Base-by-base conservation (phyloP, 2,888 invertebrate genomes). In the Mythimna impura region DNA sequence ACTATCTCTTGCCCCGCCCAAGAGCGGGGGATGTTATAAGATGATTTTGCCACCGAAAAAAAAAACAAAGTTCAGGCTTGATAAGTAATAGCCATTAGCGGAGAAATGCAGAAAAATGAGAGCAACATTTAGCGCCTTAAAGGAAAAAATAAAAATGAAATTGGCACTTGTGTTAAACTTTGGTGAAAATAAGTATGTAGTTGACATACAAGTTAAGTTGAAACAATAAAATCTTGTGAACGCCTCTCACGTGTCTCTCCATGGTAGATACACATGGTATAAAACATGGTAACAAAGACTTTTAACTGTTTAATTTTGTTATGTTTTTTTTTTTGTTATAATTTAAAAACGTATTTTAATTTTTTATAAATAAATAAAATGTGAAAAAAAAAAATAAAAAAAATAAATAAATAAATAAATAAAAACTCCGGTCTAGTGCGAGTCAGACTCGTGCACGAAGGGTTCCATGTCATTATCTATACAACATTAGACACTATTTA, bases 31-130 rank as follows among this genome's bases (percentile, higher is more conserved):
- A n/a, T n/a, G n/a, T n/a, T n/a, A n/a, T n/a, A n/a, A n/a, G n/a
- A n/a, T n/a, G n/a, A n/a, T n/a, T n/a, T n/a, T n/a, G n/a, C n/a
- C n/a, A n/a, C n/a, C n/a, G n/a, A n/a, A n/a, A n/a, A n/a, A n/a
- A n/a, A n/a, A n/a, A n/a, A n/a, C n/a, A n/a, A n/a, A 47, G 30
- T 10, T 20, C 25, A 36, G 43, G 50, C 66, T 63, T 71, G 36
- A 71, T 78, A 63, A 82, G 25, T 14, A 50, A 66, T 12, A 55
- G 54, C 20, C 54, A 58, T 77, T 66, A 54, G 57, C 30, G 54
- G 60, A 43, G 52, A 73, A 36, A 77, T 71, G 25, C 30, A 58
- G 60, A 67, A 43, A 74, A 67, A 81, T 66, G 9, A 57, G 34
- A 55, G 40, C 57, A 14, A 52, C 50, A 14, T n/a, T 65, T 50